Evolutionary conservation across 2,888 invertebrate species (phyloP), one percentile per base, ranked within the genome.

Genomic region (Hyppa rectilinea): DNA sequence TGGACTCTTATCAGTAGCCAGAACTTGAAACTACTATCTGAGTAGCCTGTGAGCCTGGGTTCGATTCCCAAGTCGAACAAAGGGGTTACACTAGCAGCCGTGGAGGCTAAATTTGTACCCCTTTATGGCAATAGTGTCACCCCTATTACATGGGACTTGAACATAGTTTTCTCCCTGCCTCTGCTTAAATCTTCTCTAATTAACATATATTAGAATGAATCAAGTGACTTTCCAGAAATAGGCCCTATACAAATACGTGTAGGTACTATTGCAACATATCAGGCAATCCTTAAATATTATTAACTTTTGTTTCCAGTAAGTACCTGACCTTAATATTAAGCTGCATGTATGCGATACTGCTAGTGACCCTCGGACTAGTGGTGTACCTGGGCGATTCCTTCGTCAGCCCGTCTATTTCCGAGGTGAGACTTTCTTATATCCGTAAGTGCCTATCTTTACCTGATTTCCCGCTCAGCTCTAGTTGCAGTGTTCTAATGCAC

Each of bases 271-370:
- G 38, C 23, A 26, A 38, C 29, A 58, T 20, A 6, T 38, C 38
- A 40, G 4, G 7, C 7, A 12, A 47, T 47, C 5, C 23, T 47
- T 12, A 4, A 49, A 49, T 20, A 9, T 34, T 14, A 6, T 0
- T 2, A 10, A 5, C 23, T 53, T 7, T 52, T 4, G 85, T 71
- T 87, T 96, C 71, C 94, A 97, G 97, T 81, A 95, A 96, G 85
- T 96, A 96, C 85, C 87, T 97, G 78, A 96, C 97, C 5, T 93
- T 96, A 60, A 96, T 97, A 64, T 89, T 97, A 81, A 97, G 97
- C 88, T 96, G 97, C 75, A 96, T 97, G 85, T 98, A 98, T 85
- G 97, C 97, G 52, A 96, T 97, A 78, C 95, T 97, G 81, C 89
- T 97, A 74, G 96, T 97, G 6, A 97, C 97, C 34, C 90, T 97